Percentiles rank a stretch among this genome's conserved stretches.
phyloP scores from a whole-genome alignment of 1,140 invertebrate species.

The Scaptomyza hsui region DNA sequence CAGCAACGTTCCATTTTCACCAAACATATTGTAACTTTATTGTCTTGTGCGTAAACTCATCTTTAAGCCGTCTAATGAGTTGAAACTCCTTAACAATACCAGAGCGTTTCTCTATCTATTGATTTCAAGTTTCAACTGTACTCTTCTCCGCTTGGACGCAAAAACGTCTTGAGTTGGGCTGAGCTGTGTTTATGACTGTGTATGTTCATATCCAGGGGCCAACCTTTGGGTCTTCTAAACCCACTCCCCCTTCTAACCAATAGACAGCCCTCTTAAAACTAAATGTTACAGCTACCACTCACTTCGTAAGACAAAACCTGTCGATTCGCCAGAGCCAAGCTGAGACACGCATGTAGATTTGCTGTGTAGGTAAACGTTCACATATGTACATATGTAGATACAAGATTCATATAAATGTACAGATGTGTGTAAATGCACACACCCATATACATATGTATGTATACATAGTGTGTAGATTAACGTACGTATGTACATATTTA shows the following conservation, averaged over 20 bases:
- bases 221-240: not conserved
- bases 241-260: not conserved
- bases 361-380: not conserved
- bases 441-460: not conserved
- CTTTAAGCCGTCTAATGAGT: no score
- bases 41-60: no score
- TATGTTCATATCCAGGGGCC: no score
- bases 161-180: constrained; percentile 1
- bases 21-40: no score
- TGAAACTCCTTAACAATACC: no score
- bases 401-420: not conserved
- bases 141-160: no score
- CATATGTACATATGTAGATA: constrained; percentile 7
- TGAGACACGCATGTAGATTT: constrained; percentile 38
- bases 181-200: not conserved
- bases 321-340: constrained; percentile 37
- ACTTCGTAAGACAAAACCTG: constrained; percentile 16
- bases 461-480: not conserved
- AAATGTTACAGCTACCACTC: not conserved
- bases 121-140: no score
- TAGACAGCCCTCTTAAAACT: not conserved
- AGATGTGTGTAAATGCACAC: not conserved
- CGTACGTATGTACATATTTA: not conserved
- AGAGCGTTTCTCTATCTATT: no score
- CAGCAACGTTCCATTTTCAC: no score